These are phyloP conservation scores for Cheilosia variabilis DNA, from an alignment of 2,888 invertebrate genomes.

Conservation along the genomic window DNA sequence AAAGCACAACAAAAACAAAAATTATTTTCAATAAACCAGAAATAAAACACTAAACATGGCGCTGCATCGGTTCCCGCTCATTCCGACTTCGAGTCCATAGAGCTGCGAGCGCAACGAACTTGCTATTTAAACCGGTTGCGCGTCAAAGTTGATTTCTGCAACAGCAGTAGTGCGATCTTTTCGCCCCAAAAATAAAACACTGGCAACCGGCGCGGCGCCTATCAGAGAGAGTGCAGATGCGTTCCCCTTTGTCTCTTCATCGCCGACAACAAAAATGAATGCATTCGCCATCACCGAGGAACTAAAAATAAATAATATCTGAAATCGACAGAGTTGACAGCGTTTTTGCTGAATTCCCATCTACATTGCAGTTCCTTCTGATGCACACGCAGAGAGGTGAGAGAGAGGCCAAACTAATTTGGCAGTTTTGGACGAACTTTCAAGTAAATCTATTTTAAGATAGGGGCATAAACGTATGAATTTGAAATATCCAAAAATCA, in stretches of 20 bases:
- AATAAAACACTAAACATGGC: conserved; percentile 56
- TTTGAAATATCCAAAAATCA: too few relatives aligned
- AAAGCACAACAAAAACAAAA: conserved; percentile 56
- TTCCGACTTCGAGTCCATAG: conserved; percentile 6
- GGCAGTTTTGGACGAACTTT: too few relatives aligned
- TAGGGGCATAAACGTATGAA: too few relatives aligned
- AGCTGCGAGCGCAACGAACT: conserved; percentile 57
- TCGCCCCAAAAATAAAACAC: conserved; percentile 56
- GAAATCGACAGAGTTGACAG: conserved; percentile 26
- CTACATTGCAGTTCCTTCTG: not conserved
- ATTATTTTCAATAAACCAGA: conserved; percentile 75
- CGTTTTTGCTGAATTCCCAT: conserved; percentile 47
- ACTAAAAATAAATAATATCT: conserved; percentile 57
- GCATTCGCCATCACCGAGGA: conserved; percentile 4
- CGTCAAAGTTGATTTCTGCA: conserved; percentile 62
- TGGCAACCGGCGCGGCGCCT: conserved; percentile 7
- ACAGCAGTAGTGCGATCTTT: conserved; percentile 50
- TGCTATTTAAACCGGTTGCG: conserved; percentile 67
- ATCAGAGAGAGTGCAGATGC: conserved; percentile 13
- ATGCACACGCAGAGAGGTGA: conserved; percentile 35
- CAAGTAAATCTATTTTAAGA: too few relatives aligned
- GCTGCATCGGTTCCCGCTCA: conserved; percentile 8
- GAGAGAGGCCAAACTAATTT: too few relatives aligned
- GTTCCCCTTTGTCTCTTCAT: not conserved
- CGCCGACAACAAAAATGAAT: not conserved